Conservation (phyloP, 2,113 vertebrate genomes). For the Ariopsis seemanni region DNA sequence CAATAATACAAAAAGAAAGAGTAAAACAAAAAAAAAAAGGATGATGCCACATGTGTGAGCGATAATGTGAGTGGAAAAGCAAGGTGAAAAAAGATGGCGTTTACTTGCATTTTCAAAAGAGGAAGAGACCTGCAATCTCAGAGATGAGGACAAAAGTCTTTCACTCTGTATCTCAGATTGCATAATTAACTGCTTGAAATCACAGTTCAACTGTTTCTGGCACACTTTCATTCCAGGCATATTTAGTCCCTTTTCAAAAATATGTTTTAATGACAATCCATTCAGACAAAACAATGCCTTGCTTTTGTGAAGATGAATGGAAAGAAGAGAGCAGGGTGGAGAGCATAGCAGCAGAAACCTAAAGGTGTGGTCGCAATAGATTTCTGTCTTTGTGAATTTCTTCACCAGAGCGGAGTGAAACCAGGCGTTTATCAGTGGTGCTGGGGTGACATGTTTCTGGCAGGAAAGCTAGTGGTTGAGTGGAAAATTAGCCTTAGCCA, state of each 20-base stretch:
- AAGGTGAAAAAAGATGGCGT: not conserved
- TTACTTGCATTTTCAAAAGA: not conserved
- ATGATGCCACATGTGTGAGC: too few species aligned
- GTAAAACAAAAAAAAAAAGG: too few species aligned
- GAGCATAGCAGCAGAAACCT: not conserved
- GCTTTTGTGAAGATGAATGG: not conserved
- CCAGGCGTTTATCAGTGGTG: not conserved
- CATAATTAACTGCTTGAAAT: not conserved
- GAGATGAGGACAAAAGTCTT: not conserved
- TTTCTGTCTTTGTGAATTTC: not conserved
- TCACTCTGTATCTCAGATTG: not conserved
- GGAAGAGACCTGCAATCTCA: not conserved
- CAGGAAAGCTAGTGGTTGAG: not conserved
- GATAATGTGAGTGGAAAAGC: not conserved
- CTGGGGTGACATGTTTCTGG: not conserved
- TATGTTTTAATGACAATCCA: not conserved
- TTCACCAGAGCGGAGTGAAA: not conserved
- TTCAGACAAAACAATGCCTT: not conserved
- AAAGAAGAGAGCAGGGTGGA: not conserved
- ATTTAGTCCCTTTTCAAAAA: not conserved
- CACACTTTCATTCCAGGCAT: not conserved
- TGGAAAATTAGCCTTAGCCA: not conserved
- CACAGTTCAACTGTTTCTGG: not conserved
- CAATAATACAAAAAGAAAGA: not conserved
- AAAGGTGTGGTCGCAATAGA: not conserved